These are phyloP conservation scores for Hyppa rectilinea DNA, from an alignment of 2,888 invertebrate species.

Conservation along the genomic window DNA sequence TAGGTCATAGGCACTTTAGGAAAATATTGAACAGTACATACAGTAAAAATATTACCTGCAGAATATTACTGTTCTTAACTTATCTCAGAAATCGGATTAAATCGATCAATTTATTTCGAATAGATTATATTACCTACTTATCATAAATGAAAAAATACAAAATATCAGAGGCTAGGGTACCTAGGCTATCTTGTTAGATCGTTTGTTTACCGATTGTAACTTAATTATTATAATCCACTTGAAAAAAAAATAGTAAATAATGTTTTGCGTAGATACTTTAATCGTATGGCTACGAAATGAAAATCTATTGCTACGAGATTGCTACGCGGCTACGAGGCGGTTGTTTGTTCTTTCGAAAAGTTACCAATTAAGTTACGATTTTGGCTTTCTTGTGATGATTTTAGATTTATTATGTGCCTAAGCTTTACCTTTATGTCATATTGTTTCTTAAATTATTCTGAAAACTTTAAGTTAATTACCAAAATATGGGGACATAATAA, in stretches of 20 bases:
- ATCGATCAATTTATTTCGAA: no score
- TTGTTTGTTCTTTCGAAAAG: neutral
- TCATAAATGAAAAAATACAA: no score
- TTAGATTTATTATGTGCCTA: neutral
- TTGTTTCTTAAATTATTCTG: no score
- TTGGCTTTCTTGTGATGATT: neutral
- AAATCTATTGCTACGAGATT: conserved; percentile 44
- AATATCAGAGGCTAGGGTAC: neutral
- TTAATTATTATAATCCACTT: neutral
- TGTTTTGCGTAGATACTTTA: neutral
- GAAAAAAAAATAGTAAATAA: neutral
- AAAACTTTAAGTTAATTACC: no score
- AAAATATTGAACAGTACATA: neutral
- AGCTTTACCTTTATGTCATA: neutral
- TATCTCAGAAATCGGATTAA: neutral
- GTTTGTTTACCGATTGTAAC: no score
- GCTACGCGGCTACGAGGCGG: conserved; percentile 39
- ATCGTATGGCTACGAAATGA: conserved; percentile 22
- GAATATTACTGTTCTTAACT: no score
- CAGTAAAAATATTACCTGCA: neutral
- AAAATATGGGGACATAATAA: neutral
- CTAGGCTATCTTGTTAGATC: neutral
- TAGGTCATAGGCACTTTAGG: neutral
- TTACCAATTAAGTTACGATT: neutral
- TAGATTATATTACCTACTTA: no score